A percentile compares a stretch with the other conserved stretches of the same genome.
Evolutionary conservation across 1,140 invertebrate genomes (phyloP).

Genomic region (Nixonia krombeini): DNA sequence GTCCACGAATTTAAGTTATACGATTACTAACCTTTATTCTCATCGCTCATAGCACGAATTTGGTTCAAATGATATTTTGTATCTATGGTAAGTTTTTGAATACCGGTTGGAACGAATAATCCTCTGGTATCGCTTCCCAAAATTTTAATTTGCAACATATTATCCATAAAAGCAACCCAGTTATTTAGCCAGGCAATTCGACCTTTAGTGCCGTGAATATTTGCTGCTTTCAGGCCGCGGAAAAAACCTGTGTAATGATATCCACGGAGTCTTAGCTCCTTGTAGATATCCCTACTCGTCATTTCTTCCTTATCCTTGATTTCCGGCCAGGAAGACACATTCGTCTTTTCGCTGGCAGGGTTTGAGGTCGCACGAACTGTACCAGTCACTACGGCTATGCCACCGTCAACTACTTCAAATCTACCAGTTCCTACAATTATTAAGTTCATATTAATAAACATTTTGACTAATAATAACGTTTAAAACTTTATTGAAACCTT

Average conservation of each 20-base stretch:
- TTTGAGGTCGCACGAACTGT: constrained; percentile 74
- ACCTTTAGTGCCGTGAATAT: constrained; percentile 69
- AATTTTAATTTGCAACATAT: constrained; percentile 90
- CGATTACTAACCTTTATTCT: constrained; percentile 54
- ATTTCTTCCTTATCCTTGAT: constrained; percentile 61
- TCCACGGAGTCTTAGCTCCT: constrained; percentile 90
- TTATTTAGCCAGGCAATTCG: constrained; percentile 80
- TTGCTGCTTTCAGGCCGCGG: constrained; percentile 74
- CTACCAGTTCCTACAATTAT: constrained; percentile 56
- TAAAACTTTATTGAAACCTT: background rate
- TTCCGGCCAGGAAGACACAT: background rate
- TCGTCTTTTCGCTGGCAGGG: constrained; percentile 59
- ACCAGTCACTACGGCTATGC: constrained; percentile 84
- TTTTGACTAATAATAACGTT: constrained; percentile 3
- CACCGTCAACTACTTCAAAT: constrained; percentile 80
- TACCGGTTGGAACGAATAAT: constrained; percentile 88
- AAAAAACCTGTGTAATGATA: constrained; percentile 92
- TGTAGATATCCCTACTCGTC: constrained; percentile 87
- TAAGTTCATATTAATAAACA: background rate
- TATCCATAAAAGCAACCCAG: constrained; percentile 95
- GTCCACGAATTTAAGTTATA: too few relatives aligned
- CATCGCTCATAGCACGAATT: constrained; percentile 59
- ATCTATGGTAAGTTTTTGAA: constrained; percentile 85
- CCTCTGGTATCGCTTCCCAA: constrained; percentile 81
- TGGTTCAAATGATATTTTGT: constrained; percentile 76